phyloP scores from a whole-genome alignment of 2,888 invertebrate genomes.

The Tiliacea citrago region DNA sequence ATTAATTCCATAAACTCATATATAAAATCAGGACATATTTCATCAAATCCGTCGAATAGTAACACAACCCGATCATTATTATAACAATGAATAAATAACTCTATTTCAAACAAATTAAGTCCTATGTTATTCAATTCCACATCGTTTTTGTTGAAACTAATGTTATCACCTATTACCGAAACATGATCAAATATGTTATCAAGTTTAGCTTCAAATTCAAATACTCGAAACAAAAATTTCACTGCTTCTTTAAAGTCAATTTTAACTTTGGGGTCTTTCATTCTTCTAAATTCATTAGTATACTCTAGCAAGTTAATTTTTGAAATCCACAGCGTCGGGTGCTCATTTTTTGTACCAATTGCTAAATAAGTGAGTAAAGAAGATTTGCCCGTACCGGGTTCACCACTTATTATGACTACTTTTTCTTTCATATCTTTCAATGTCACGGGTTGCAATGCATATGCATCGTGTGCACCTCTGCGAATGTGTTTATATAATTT shows the following conservation, averaged over 20 bases:
- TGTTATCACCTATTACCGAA: not conserved
- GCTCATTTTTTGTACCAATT: constrained; percentile 48
- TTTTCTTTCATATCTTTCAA: constrained; percentile 45
- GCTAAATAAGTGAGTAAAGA: constrained; percentile 57
- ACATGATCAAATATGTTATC: constrained; percentile 4
- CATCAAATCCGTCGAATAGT: constrained; percentile 63
- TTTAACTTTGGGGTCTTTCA: constrained; percentile 11
- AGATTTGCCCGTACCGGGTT: constrained; percentile 65
- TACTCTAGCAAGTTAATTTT: constrained; percentile 54
- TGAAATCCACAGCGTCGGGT: constrained; percentile 53
- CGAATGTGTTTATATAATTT: constrained; percentile 28
- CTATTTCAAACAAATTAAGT: constrained; percentile 35
- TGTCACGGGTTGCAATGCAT: not conserved
- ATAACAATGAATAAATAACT: constrained; percentile 44
- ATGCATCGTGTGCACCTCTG: not conserved
- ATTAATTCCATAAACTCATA: constrained; percentile 46
- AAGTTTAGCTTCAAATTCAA: constrained; percentile 4
- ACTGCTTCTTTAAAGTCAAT: constrained; percentile 23
- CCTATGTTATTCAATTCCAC: not conserved
- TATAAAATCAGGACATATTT: constrained; percentile 61
- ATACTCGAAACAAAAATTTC: constrained; percentile 21
- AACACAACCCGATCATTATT: constrained; percentile 42
- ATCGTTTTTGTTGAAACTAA: not conserved
- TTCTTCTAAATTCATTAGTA: constrained; percentile 17
- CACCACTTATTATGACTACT: constrained; percentile 56